A percentile compares a stretch with the other conserved stretches of the same genome.
phyloP scores from a whole-genome alignment of 2,797 vertebrate genomes.

The Dryobates pubescens region DNA sequence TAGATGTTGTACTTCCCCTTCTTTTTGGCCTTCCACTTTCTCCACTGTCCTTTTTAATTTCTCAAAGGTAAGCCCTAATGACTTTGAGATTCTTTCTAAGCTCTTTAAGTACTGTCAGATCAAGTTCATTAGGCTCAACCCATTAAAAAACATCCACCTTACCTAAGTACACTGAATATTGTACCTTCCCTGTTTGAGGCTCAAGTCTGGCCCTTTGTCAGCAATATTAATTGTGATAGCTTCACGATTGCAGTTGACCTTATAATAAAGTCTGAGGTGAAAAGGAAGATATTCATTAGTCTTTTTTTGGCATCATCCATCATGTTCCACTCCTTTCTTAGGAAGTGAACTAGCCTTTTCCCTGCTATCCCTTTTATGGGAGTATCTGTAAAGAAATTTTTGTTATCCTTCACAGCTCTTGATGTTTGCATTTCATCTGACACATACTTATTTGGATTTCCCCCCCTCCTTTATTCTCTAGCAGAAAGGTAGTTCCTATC shows the following conservation, averaged over 20 bases:
- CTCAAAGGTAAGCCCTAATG: not conserved
- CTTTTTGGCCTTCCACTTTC: not conserved
- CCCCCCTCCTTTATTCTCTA: not conserved
- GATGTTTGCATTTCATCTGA: not conserved
- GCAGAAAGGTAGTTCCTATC: not conserved
- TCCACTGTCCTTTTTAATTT: not conserved
- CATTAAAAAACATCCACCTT: not conserved
- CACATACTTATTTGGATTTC: not conserved
- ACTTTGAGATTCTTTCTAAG: not conserved
- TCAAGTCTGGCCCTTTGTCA: not conserved
- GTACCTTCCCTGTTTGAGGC: not conserved
- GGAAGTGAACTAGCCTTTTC: not conserved
- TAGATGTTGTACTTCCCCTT: not conserved
- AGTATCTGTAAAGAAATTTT: not conserved
- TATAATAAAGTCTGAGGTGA: not conserved
- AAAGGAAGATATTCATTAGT: not conserved
- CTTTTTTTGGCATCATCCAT: constrained; percentile 3
- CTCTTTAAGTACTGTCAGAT: not conserved
- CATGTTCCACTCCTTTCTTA: not conserved
- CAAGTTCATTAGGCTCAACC: not conserved
- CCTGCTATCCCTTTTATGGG: not conserved
- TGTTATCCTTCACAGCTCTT: not conserved
- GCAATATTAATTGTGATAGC: not conserved
- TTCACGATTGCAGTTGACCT: not conserved
- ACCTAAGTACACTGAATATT: not conserved